These are phyloP conservation scores for Alca torda DNA, from an alignment of 2,797 vertebrate genomes.

Conservation along the genomic window DNA sequence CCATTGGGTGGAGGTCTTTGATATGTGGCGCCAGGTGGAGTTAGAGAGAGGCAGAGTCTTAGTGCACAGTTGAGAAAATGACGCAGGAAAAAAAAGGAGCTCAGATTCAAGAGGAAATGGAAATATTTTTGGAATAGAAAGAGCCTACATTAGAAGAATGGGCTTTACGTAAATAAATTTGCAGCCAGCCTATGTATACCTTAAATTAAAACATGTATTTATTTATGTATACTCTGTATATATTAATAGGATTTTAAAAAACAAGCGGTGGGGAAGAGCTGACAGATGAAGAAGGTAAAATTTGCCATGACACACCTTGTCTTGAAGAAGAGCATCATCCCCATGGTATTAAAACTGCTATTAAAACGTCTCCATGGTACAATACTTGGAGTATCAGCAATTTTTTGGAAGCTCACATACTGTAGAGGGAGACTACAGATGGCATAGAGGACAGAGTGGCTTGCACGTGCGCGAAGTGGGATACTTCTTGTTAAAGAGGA, in stretches of 20 bases:
- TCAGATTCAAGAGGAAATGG: neutral
- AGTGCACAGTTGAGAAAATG: neutral
- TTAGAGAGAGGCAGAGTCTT: neutral
- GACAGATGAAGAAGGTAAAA: neutral
- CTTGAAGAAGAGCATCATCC: neutral
- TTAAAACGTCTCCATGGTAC: neutral
- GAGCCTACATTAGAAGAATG: neutral
- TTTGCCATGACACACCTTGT: neutral
- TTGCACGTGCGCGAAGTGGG: neutral
- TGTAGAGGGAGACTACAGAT: neutral
- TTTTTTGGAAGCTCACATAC: neutral
- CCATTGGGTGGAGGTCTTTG: neutral
- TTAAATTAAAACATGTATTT: neutral
- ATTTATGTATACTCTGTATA: neutral
- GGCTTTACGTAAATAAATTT: neutral
- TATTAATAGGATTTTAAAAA: neutral
- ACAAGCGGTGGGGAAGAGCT: neutral
- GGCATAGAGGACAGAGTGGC: neutral
- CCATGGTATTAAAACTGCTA: neutral
- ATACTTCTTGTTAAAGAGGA: neutral
- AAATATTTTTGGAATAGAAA: neutral
- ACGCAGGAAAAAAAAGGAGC: neutral
- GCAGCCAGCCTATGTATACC: neutral
- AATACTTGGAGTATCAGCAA: neutral
- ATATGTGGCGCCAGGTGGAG: neutral